Evolutionary conservation across 2,888 invertebrate genomes (phyloP).

Genomic region (Iselma pallidipennis): DNA sequence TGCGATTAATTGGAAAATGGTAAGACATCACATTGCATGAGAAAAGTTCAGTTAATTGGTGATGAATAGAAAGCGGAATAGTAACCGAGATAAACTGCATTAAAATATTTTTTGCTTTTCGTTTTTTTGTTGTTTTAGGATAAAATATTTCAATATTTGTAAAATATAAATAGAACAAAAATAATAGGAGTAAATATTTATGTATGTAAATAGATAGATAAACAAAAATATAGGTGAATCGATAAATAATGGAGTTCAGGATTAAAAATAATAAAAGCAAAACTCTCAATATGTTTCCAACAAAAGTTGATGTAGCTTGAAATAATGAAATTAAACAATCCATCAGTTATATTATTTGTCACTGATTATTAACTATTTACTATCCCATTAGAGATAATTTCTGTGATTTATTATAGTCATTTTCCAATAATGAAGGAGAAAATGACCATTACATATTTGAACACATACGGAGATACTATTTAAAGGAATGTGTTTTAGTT

Average conservation of each 20-base stretch:
- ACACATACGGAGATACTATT: no score
- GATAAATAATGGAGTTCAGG: background rate
- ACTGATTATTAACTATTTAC: background rate
- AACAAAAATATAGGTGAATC: no score
- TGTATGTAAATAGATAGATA: no score
- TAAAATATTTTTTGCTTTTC: no score
- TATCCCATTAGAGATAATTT: background rate
- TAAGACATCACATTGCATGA: constrained; percentile 10
- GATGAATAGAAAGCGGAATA: background rate
- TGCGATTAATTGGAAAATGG: constrained; percentile 21
- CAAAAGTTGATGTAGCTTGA: background rate
- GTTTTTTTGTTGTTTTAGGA: no score
- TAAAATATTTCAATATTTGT: no score
- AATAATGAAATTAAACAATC: background rate
- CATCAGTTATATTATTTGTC: background rate
- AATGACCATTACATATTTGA: no score
- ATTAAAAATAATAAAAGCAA: background rate
- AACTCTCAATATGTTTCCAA: background rate
- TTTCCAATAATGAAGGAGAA: background rate
- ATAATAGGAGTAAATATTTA: no score
- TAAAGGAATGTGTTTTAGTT: no score
- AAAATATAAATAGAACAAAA: no score
- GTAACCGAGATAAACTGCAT: background rate
- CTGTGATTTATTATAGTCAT: background rate
- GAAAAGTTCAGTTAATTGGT: constrained; percentile 10